phyloP scores from a whole-genome alignment of 1,140 invertebrate species.

The Anthonomus grandis region DNA sequence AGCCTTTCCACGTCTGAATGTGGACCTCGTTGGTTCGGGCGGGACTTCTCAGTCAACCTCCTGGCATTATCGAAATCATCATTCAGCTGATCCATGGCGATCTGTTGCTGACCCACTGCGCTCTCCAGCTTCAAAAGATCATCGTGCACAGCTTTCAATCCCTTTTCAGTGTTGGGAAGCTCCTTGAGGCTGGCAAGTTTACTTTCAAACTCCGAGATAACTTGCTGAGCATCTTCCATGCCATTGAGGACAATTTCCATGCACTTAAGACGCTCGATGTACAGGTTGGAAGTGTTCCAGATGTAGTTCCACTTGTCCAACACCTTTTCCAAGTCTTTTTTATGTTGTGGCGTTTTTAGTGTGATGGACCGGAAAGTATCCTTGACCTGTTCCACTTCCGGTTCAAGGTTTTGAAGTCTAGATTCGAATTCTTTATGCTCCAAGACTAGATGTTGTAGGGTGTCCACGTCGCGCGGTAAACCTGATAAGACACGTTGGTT shows the following conservation, averaged over 20 bases:
- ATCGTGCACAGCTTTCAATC: conserved; percentile 65
- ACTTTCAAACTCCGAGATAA: conserved; percentile 88
- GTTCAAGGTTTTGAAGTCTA: conserved; percentile 65
- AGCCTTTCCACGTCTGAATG: conserved; percentile 86
- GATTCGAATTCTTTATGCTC: conserved; percentile 88
- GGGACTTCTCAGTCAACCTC: conserved; percentile 79
- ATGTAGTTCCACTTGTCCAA: conserved; percentile 89
- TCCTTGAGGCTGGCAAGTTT: conserved; percentile 82
- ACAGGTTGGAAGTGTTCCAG: conserved; percentile 80
- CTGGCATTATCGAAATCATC: conserved; percentile 85
- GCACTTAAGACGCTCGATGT: conserved; percentile 87
- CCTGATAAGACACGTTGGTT: conserved; percentile 75
- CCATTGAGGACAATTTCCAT: conserved; percentile 86
- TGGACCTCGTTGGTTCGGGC: conserved; percentile 64
- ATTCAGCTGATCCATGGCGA: conserved; percentile 84
- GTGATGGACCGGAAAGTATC: conserved; percentile 77
- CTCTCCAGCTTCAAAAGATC: conserved; percentile 77
- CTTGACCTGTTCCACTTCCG: conserved; percentile 79
- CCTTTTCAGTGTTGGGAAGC: conserved; percentile 77
- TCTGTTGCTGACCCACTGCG: conserved; percentile 78
- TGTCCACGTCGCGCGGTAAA: conserved; percentile 80
- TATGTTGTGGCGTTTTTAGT: conserved; percentile 83
- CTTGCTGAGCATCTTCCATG: conserved; percentile 83
- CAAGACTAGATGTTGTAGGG: conserved; percentile 79
- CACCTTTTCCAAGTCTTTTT: conserved; percentile 83